These are phyloP conservation scores for Orbicella faveolata DNA, from an alignment of 64 coral and sea anemone species.

Conservation along the genomic window DNA sequence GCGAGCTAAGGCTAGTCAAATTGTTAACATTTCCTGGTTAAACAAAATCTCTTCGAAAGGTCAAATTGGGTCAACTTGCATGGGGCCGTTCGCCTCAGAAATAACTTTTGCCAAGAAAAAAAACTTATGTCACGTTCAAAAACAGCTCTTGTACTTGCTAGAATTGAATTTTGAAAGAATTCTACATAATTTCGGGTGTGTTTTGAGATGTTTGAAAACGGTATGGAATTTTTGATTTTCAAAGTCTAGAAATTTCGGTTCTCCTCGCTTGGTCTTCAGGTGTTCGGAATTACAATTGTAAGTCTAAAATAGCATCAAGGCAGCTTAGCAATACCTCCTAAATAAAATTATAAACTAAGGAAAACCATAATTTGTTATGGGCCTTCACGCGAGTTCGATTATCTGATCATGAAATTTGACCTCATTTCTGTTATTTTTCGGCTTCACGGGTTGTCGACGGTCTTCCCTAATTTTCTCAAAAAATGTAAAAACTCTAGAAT, in stretches of 20 bases:
- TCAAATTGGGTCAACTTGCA: slow-evolving; percentile 32
- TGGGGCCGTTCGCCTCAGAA: slow-evolving; percentile 6
- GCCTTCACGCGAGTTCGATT: slow-evolving; percentile 37
- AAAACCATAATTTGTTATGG: slow-evolving; percentile 33
- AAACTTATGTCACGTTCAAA: neutral
- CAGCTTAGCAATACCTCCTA: slow-evolving; percentile 39
- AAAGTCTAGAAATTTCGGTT: slow-evolving; percentile 14
- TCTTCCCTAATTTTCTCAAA: slow-evolving; percentile 36
- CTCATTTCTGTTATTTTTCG: slow-evolving; percentile 44
- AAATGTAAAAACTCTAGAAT: slow-evolving; percentile 20
- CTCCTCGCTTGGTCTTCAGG: slow-evolving; percentile 30
- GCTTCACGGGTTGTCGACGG: slow-evolving; percentile 29
- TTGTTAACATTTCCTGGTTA: slow-evolving; percentile 30
- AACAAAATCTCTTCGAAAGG: slow-evolving; percentile 30
- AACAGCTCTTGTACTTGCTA: slow-evolving; percentile 28
- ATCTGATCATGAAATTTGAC: slow-evolving; percentile 42
- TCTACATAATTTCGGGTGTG: slow-evolving; percentile 12
- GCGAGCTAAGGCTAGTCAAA: slow-evolving; percentile 23
- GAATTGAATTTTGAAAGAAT: slow-evolving; percentile 26
- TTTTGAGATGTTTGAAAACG: slow-evolving; percentile 15
- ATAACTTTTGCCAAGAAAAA: slow-evolving; percentile 10
- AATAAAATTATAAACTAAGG: slow-evolving; percentile 36
- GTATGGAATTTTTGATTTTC: neutral
- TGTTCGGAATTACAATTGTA: slow-evolving; percentile 33
- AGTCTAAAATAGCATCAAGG: slow-evolving; percentile 38